Percentiles rank a stretch among this genome's conserved stretches.
Evolutionary conservation across 2,113 vertebrate species (phyloP).

Genomic region (Dicentrarchus labrax): DNA sequence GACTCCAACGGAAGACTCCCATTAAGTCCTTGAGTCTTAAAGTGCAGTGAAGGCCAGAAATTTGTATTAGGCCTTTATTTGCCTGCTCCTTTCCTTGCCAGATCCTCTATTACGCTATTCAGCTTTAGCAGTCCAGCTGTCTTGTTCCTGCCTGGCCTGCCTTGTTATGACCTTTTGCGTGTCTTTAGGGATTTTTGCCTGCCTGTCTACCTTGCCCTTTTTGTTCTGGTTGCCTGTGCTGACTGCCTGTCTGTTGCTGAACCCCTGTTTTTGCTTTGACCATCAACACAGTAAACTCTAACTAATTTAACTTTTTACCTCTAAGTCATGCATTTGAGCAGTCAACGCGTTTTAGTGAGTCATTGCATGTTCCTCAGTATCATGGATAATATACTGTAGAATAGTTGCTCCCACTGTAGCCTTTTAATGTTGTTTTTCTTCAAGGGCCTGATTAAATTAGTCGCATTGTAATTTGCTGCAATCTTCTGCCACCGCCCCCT

Average conservation of each 20-base stretch:
- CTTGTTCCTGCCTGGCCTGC: constrained; percentile 4
- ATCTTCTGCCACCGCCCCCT: background rate
- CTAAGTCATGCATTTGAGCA: background rate
- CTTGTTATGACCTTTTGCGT: constrained; percentile 11
- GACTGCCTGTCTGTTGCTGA: background rate
- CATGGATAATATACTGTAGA: too few relatives aligned
- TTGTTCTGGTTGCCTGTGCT: background rate
- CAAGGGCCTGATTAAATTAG: constrained; percentile 25
- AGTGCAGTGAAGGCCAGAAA: background rate
- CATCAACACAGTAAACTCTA: background rate
- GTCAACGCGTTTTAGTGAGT: background rate
- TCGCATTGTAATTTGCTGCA: constrained; percentile 22
- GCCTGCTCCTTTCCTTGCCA: background rate
- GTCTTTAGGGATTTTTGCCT: background rate
- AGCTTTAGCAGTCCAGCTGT: background rate
- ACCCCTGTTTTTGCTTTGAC: background rate
- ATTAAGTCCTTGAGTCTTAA: background rate
- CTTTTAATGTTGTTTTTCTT: too few relatives aligned
- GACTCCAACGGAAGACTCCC: background rate
- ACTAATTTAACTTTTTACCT: background rate
- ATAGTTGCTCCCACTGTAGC: too few relatives aligned
- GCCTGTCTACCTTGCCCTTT: constrained; percentile 29
- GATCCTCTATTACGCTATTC: background rate
- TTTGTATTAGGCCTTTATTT: background rate
- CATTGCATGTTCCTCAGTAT: background rate